phyloP scores from a whole-genome alignment of 1,140 invertebrate genomes.

The Megalonaias nervosa region DNA sequence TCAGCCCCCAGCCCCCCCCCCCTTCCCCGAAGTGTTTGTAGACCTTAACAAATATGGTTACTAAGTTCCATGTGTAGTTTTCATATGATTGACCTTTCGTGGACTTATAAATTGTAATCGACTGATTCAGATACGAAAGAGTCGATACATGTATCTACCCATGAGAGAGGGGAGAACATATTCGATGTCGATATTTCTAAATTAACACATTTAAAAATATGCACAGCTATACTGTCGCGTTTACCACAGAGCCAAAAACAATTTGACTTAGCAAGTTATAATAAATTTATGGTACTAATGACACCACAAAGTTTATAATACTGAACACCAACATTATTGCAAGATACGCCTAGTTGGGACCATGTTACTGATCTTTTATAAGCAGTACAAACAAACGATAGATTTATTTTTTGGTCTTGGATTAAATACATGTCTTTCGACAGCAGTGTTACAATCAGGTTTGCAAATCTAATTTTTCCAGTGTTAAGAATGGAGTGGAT shows the following conservation, averaged over 20 bases:
- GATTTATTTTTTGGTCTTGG: slow-evolving; percentile 10
- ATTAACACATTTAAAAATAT: slow-evolving; percentile 11
- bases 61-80: too few species aligned
- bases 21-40: too few species aligned
- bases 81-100: background rate
- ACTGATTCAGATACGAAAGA: slow-evolving; percentile 11
- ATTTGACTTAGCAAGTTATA: background rate
- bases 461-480: too few species aligned
- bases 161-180: background rate
- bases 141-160: background rate
- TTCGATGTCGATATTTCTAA: slow-evolving; percentile 7
- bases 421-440: background rate
- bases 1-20: too few species aligned
- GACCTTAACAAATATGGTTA: too few species aligned
- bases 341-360: slow-evolving; percentile 8
- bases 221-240: slow-evolving; percentile 10
- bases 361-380: slow-evolving; percentile 11
- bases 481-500: too few species aligned
- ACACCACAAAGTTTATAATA: slow-evolving; percentile 12
- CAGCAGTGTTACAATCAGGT: background rate
- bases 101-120: slow-evolving; percentile 6
- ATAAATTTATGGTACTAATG: slow-evolving; percentile 5
- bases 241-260: background rate
- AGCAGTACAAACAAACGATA: background rate
- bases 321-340: slow-evolving; percentile 2